These are phyloP conservation scores for Harmothoe impar DNA, from an alignment of 2,888 invertebrate genomes.

Conservation along the genomic window DNA sequence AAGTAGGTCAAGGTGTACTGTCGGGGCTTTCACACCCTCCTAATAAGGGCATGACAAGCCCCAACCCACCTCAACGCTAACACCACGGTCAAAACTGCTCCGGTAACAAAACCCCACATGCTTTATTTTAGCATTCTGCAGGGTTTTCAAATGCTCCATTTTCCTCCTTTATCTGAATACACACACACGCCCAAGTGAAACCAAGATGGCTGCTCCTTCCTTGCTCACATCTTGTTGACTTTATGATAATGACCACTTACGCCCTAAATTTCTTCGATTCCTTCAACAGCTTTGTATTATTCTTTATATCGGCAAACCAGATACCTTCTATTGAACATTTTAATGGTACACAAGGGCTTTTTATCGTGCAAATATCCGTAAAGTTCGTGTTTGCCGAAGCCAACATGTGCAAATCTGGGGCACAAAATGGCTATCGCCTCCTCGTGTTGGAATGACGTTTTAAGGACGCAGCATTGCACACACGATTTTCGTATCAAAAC, in stretches of 20 bases:
- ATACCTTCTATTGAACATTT: slow-evolving; percentile 52
- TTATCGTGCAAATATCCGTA: slow-evolving; percentile 52
- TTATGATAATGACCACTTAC: slow-evolving; percentile 52
- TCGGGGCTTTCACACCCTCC: background rate
- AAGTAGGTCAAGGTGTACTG: background rate
- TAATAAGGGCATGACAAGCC: background rate
- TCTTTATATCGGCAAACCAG: background rate
- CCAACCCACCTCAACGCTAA: too few relatives aligned
- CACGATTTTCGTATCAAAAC: slow-evolving; percentile 1
- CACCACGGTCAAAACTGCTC: background rate
- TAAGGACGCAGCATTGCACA: background rate
- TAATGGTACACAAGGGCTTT: slow-evolving; percentile 44
- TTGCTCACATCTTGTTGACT: slow-evolving; percentile 42
- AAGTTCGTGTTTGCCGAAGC: slow-evolving; percentile 1
- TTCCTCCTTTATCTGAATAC: background rate
- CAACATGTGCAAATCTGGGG: slow-evolving; percentile 18
- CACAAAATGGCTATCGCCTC: slow-evolving; percentile 43
- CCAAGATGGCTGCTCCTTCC: slow-evolving; percentile 54
- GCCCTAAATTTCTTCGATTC: slow-evolving; percentile 31
- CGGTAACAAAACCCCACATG: background rate
- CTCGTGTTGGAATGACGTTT: background rate
- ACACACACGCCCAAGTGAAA: background rate
- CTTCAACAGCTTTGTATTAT: slow-evolving; percentile 34
- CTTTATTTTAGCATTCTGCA: slow-evolving; percentile 44
- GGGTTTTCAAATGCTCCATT: background rate